A percentile compares a stretch with the other conserved stretches of the same genome.
These are phyloP conservation scores for Peromyscus melanophrys DNA, from an alignment of 2,797 vertebrate genomes.

Conservation along the genomic window DNA sequence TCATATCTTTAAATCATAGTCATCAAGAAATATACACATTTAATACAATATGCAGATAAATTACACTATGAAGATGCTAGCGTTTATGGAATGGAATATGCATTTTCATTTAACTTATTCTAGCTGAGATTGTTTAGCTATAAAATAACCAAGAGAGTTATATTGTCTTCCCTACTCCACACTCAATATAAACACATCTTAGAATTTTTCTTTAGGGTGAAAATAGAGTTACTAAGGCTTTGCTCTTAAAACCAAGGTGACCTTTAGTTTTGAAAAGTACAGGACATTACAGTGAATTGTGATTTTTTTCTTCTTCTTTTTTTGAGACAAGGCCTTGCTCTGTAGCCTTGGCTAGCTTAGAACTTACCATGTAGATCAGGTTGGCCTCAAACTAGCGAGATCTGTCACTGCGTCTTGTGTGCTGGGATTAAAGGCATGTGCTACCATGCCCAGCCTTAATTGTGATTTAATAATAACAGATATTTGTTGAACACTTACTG, in stretches of 20 bases:
- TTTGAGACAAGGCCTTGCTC: neutral
- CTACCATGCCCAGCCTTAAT: neutral
- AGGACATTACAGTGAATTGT: slow-evolving; percentile 28
- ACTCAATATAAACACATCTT: neutral
- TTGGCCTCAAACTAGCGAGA: neutral
- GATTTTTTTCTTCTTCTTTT: neutral
- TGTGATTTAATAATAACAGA: slow-evolving; percentile 18
- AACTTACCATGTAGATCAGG: neutral
- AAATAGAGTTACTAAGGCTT: neutral
- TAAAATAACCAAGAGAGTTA: neutral
- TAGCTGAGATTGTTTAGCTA: slow-evolving; percentile 54
- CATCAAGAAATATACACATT: neutral
- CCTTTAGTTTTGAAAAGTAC: slow-evolving; percentile 59
- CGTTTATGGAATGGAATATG: neutral
- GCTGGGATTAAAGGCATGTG: neutral
- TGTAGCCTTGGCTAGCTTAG: neutral
- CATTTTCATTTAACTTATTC: slow-evolving; percentile 51
- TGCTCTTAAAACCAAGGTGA: slow-evolving; percentile 45
- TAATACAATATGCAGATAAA: slow-evolving; percentile 40
- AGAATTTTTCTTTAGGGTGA: neutral
- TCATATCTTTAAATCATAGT: neutral
- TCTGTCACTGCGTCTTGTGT: neutral
- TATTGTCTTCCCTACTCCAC: neutral
- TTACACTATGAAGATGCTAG: slow-evolving; percentile 35
- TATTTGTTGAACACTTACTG: slow-evolving; percentile 30